Evolutionary conservation across 2,113 vertebrate species (phyloP).

Genomic region (Progne subis): DNA sequence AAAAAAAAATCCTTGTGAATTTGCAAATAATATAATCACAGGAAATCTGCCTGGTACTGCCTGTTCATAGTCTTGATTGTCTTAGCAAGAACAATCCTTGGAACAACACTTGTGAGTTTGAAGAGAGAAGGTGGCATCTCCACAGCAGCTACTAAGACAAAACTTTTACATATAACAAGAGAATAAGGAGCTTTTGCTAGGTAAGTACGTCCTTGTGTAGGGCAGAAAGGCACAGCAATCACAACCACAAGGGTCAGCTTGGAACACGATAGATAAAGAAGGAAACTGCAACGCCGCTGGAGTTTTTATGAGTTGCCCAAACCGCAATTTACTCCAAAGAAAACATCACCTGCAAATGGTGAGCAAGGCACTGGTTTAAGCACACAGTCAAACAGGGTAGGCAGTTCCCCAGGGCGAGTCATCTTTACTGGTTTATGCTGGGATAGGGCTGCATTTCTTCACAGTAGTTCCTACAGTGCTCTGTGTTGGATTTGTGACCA

Average conservation of each 20-base stretch:
- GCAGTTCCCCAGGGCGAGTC: background rate
- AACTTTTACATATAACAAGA: background rate
- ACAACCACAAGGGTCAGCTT: background rate
- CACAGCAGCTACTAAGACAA: background rate
- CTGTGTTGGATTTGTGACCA: background rate
- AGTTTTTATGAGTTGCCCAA: background rate
- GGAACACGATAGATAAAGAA: background rate
- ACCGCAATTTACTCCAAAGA: background rate
- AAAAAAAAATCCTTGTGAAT: background rate
- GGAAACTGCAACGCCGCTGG: background rate
- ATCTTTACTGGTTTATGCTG: background rate
- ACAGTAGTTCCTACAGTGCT: rapidly evolving
- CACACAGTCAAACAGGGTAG: background rate
- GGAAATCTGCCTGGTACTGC: background rate
- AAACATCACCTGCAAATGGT: background rate
- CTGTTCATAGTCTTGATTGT: background rate
- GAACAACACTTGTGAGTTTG: background rate
- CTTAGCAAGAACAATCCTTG: background rate
- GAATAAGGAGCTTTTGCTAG: background rate
- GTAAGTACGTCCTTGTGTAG: background rate
- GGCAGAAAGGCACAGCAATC: background rate
- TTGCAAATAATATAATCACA: background rate
- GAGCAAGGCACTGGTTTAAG: background rate
- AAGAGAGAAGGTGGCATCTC: background rate
- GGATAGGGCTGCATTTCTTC: background rate